These are phyloP conservation scores for Aplidium turbinatum DNA, from an alignment of 23 tunicate species.

Conservation along the genomic window DNA sequence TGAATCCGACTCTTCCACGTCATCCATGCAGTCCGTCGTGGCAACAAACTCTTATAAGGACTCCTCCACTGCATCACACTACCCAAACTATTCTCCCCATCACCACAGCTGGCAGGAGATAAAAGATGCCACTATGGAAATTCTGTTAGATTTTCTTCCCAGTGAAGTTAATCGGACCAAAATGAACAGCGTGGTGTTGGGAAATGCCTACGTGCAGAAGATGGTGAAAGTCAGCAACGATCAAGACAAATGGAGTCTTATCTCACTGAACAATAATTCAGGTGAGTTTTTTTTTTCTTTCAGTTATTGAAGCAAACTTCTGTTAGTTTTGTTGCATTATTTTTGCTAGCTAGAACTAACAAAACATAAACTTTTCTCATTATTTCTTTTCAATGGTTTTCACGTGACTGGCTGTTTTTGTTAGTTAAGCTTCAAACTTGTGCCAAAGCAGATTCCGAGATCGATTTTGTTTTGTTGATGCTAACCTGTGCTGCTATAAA, in stretches of 20 bases:
- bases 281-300: constrained; percentile 44
- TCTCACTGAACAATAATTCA: constrained; percentile 89
- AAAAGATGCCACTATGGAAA: constrained; percentile 82
- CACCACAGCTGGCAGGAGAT: constrained; percentile 74
- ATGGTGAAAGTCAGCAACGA: constrained; percentile 91
- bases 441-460: no score
- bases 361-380: no score
- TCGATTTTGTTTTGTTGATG: no score
- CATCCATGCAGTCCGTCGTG: constrained; percentile 5
- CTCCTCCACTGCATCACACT: neutral
- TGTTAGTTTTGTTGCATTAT: no score
- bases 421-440: no score
- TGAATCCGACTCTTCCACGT: constrained; percentile 66
- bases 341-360: no score
- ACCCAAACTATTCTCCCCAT: neutral
- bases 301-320: no score
- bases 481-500: no score
- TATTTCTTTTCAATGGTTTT: no score
- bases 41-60: neutral
- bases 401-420: no score
- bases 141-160: constrained; percentile 74
- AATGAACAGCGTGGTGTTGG: constrained; percentile 78
- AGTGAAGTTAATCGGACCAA: constrained; percentile 48
- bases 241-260: constrained; percentile 86
- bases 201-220: constrained; percentile 94